These are phyloP conservation scores for Drosophila teissieri DNA, from an alignment of 1,140 invertebrate genomes.

Conservation along the genomic window DNA sequence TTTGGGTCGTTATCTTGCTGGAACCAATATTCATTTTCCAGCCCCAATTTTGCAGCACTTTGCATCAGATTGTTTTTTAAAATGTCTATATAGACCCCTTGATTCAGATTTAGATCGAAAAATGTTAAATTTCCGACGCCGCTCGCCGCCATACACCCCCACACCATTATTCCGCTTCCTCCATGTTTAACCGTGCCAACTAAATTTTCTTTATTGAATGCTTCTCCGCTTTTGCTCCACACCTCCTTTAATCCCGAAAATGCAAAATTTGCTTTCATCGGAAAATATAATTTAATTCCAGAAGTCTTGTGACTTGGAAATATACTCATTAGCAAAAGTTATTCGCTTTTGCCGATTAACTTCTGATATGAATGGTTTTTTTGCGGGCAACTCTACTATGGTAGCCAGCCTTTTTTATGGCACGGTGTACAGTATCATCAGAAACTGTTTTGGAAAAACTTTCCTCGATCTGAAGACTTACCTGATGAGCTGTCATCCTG, in stretches of 20 bases:
- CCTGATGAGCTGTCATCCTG: too few species aligned
- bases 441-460: constrained; percentile 7
- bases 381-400: constrained; percentile 20
- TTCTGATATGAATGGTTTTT: constrained; percentile 40
- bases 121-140: too few species aligned
- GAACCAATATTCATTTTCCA: too few species aligned
- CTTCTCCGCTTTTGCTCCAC: not conserved
- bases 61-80: too few species aligned
- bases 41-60: too few species aligned
- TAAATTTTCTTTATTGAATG: constrained; percentile 39
- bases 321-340: constrained; percentile 49
- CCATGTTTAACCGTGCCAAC: constrained; percentile 74
- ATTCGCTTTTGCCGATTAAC: constrained; percentile 42
- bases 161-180: too few species aligned
- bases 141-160: too few species aligned
- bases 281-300: constrained; percentile 57
- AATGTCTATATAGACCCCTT: too few species aligned
- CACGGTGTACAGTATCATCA: not conserved
- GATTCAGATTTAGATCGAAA: too few species aligned
- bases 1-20: too few species aligned
- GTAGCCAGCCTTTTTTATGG: not conserved
- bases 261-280: constrained; percentile 67
- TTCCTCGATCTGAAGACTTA: not conserved
- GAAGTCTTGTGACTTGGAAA: constrained; percentile 20
- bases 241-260: constrained; percentile 39